Evolutionary conservation across 2,888 invertebrate genomes (phyloP).

Genomic region (Pandemis cinnamomeana): DNA sequence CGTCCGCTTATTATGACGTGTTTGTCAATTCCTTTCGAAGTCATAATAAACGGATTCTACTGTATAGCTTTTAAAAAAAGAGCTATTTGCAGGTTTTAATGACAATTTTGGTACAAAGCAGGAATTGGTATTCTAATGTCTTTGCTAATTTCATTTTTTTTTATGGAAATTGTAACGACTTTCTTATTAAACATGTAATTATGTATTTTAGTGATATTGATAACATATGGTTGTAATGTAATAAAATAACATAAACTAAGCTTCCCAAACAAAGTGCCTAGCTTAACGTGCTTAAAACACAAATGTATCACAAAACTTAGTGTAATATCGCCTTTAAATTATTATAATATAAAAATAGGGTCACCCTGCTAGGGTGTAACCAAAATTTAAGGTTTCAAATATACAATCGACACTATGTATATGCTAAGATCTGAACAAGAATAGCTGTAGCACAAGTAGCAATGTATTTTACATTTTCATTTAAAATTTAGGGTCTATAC

Average conservation of each 20-base stretch:
- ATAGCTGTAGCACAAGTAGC: neutral
- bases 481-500: no score
- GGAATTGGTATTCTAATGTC: neutral
- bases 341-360: conserved; percentile 2
- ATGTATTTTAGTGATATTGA: conserved; percentile 31
- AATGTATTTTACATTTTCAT: no score
- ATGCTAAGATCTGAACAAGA: neutral
- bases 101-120: neutral
- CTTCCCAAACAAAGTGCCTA: conserved; percentile 58
- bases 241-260: conserved; percentile 42
- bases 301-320: conserved; percentile 20
- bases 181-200: neutral
- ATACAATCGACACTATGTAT: neutral
- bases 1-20: no score
- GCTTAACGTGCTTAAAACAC: conserved; percentile 29
- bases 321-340: conserved; percentile 24
- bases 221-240: conserved; percentile 51
- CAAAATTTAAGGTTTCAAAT: conserved; percentile 23
- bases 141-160: neutral
- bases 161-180: neutral
- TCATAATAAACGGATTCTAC: no score
- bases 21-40: no score
- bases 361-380: conserved; percentile 2
- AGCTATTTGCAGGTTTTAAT: neutral
- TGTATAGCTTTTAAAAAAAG: neutral